Evolutionary conservation across 1,140 invertebrate species (phyloP).

Genomic region (Bombus balteatus): DNA sequence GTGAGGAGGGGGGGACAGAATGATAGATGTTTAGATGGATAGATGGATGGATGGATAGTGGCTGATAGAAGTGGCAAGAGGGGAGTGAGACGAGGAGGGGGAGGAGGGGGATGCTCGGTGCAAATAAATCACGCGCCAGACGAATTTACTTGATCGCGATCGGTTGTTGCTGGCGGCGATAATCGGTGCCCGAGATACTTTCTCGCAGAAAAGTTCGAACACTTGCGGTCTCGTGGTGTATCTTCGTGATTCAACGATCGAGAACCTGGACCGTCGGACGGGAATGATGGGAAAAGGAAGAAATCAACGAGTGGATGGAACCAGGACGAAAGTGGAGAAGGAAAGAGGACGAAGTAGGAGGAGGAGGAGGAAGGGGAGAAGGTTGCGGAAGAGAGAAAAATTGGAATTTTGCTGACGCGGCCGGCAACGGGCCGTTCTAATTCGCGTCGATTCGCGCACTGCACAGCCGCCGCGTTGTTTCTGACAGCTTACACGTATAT

Average conservation of each 20-base stretch:
- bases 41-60: slow-evolving; percentile 6
- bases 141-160: slow-evolving; percentile 65
- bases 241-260: slow-evolving; percentile 47
- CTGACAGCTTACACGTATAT: slow-evolving; percentile 65
- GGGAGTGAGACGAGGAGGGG: background rate
- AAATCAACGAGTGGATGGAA: too few relatives aligned
- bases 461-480: slow-evolving; percentile 43
- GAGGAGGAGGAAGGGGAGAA: slow-evolving; percentile 3
- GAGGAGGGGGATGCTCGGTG: background rate
- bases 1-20: background rate
- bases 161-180: slow-evolving; percentile 41
- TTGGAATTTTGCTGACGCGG: slow-evolving; percentile 30
- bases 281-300: too few relatives aligned
- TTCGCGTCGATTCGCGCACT: slow-evolving; percentile 59
- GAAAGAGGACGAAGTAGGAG: too few relatives aligned
- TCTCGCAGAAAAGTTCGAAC: background rate
- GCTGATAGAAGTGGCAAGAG: background rate
- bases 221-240: slow-evolving; percentile 10
- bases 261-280: background rate
- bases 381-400: background rate
- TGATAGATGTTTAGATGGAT: slow-evolving; percentile 44
- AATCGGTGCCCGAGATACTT: slow-evolving; percentile 54
- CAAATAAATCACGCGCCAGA: slow-evolving; percentile 58
- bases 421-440: slow-evolving; percentile 58
- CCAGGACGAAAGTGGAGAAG: background rate